phyloP scores from a whole-genome alignment of 1,140 invertebrate species.

The Drosophila kepulauana region DNA sequence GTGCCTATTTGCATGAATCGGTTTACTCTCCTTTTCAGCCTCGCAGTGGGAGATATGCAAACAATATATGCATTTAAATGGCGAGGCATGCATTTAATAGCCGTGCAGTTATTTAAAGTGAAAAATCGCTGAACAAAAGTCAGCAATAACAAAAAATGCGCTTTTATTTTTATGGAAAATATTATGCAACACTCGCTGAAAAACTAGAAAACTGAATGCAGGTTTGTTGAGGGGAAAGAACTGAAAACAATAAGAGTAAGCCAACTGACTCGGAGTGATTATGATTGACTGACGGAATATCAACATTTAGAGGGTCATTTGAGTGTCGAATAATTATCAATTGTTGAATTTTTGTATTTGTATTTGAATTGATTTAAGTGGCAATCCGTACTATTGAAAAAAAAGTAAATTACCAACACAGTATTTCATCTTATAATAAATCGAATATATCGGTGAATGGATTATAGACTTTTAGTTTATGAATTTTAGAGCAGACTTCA shows the following conservation, averaged over 20 bases:
- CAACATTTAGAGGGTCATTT: not conserved
- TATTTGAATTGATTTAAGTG: too few relatives aligned
- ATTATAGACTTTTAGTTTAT: too few relatives aligned
- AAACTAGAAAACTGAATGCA: conserved; percentile 8
- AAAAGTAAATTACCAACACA: too few relatives aligned
- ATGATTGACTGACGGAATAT: too few relatives aligned
- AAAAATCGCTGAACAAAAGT: conserved; percentile 30
- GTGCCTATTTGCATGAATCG: conserved; percentile 31
- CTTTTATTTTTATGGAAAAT: conserved; percentile 40
- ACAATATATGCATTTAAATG: conserved; percentile 51
- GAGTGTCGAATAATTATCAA: too few relatives aligned
- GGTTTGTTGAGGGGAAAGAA: not conserved
- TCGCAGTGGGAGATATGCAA: conserved; percentile 4
- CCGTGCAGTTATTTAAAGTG: conserved; percentile 43
- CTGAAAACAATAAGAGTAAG: not conserved
- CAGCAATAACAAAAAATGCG: conserved; percentile 12
- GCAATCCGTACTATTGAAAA: too few relatives aligned
- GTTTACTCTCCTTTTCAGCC: conserved; percentile 12
- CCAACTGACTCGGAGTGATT: too few relatives aligned
- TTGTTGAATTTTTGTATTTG: too few relatives aligned
- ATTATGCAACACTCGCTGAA: conserved; percentile 15
- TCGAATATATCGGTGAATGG: too few relatives aligned
- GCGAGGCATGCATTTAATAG: conserved; percentile 50
- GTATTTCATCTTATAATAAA: too few relatives aligned
- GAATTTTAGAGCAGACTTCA: too few relatives aligned